These are phyloP conservation scores for Capitulum mitella DNA, from an alignment of 2,888 invertebrate genomes.

Conservation along the genomic window DNA sequence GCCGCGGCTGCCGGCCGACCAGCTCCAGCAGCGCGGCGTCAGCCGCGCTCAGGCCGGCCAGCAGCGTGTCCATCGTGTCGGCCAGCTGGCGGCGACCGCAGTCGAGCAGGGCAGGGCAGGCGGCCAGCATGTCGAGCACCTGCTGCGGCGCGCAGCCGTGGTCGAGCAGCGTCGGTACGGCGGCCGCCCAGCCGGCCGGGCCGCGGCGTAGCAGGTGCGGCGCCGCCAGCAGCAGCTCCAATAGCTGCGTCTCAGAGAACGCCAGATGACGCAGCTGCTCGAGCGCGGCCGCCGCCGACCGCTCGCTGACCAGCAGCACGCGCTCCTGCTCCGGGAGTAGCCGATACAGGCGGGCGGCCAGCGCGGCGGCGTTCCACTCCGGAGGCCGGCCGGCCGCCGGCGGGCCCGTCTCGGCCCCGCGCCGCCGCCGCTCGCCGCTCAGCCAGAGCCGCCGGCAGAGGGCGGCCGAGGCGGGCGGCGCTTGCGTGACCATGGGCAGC, in stretches of 20 bases:
- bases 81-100: not conserved
- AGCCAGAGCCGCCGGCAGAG: no score
- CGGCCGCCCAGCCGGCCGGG: not conserved
- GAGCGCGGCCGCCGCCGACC: slow-evolving; percentile 2
- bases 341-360: not conserved
- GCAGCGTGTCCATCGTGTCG: not conserved
- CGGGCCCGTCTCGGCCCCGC: no score
- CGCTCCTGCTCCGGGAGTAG: not conserved
- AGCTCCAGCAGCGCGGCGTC: not conserved
- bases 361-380: not conserved
- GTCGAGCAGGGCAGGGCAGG: not conserved
- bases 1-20: not conserved
- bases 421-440: no score
- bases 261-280: not conserved
- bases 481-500: no score
- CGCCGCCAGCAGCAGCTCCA: not conserved
- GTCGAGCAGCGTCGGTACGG: not conserved
- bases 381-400: not conserved
- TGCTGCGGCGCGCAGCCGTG: not conserved
- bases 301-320: not conserved
- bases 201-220: slow-evolving; percentile 6
- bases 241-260: not conserved
- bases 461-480: no score
- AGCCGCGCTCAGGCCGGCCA: not conserved
- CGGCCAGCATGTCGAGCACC: not conserved